These are phyloP conservation scores for Onychostruthus taczanowskii DNA, from an alignment of 2,113 vertebrate species.

Conservation along the genomic window DNA sequence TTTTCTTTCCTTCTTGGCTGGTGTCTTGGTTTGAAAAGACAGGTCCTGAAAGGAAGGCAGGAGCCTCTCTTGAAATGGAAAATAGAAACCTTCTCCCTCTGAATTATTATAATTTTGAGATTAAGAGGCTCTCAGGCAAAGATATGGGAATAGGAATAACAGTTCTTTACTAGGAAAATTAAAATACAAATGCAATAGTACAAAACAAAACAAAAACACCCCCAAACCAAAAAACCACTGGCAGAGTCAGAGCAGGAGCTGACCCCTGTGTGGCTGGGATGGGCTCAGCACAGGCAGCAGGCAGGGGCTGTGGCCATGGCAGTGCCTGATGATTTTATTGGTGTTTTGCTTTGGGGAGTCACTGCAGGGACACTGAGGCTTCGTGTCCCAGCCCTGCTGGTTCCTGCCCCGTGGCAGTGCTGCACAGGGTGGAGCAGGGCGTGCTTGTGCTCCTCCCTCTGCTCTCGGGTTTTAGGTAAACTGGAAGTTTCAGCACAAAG, in stretches of 20 bases:
- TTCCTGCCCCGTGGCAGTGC: not conserved
- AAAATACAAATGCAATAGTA: not conserved
- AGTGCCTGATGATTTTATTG: not conserved
- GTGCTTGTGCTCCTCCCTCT: not conserved
- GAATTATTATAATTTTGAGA: not conserved
- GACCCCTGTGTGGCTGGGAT: not conserved
- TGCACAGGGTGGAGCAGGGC: not conserved
- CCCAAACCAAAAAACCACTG: too few species aligned
- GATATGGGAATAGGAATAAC: not conserved
- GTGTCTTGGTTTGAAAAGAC: not conserved
- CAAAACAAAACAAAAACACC: too few species aligned
- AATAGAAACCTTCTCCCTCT: not conserved
- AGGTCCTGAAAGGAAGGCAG: not conserved
- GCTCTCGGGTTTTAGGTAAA: not conserved
- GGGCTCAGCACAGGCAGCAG: not conserved
- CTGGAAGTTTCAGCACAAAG: not conserved
- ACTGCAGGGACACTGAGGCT: not conserved
- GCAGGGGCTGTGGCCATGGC: not conserved
- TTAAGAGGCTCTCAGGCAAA: not conserved
- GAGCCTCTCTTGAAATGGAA: not conserved
- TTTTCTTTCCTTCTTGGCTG: not conserved
- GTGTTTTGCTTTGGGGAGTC: not conserved
- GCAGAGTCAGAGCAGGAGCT: not conserved
- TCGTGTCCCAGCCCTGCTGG: rapidly evolving
- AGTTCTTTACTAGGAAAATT: not conserved